Evolutionary conservation across 2,888 invertebrate species (phyloP).

Genomic region (Amblyjoppa fuscipennis): DNA sequence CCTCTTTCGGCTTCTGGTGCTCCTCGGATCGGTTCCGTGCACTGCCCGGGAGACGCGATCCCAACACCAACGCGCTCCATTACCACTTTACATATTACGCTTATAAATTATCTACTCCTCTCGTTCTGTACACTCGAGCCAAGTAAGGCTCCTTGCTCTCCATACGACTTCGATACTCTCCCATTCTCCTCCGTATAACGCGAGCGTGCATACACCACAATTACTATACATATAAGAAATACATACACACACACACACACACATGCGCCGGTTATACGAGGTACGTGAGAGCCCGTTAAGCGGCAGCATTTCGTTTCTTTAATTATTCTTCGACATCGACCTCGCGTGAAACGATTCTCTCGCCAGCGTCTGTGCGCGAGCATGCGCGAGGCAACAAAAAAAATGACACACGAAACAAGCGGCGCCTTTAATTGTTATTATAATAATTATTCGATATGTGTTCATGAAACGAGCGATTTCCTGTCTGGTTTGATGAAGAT

Average conservation of each 20-base stretch:
- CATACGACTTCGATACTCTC: slow-evolving; percentile 48
- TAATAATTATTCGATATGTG: slow-evolving; percentile 3
- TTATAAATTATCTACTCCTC: slow-evolving; percentile 78
- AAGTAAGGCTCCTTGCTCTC: slow-evolving; percentile 63
- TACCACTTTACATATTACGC: slow-evolving; percentile 82
- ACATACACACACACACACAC: not conserved
- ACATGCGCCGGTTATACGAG: not conserved
- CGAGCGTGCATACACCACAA: slow-evolving; percentile 12
- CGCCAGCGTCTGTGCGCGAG: not conserved
- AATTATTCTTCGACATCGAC: slow-evolving; percentile 29
- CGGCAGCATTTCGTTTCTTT: slow-evolving; percentile 37
- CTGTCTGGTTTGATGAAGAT: slow-evolving; percentile 1
- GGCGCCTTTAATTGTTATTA: slow-evolving; percentile 31
- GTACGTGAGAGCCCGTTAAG: slow-evolving; percentile 47
- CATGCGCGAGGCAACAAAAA: not conserved
- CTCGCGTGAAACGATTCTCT: slow-evolving; percentile 30
- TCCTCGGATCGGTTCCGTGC: slow-evolving; percentile 65
- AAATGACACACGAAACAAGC: not conserved
- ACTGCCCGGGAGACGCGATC: slow-evolving; percentile 61
- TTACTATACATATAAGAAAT: not conserved
- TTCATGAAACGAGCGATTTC: slow-evolving; percentile 11
- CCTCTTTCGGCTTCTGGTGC: slow-evolving; percentile 61
- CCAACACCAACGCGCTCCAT: slow-evolving; percentile 75
- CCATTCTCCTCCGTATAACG: slow-evolving; percentile 28
- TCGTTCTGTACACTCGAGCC: slow-evolving; percentile 45